Evolutionary conservation across 2,888 invertebrate species (phyloP), one percentile per base, ranked within the genome.

Genomic region (Phengaris arion): DNA sequence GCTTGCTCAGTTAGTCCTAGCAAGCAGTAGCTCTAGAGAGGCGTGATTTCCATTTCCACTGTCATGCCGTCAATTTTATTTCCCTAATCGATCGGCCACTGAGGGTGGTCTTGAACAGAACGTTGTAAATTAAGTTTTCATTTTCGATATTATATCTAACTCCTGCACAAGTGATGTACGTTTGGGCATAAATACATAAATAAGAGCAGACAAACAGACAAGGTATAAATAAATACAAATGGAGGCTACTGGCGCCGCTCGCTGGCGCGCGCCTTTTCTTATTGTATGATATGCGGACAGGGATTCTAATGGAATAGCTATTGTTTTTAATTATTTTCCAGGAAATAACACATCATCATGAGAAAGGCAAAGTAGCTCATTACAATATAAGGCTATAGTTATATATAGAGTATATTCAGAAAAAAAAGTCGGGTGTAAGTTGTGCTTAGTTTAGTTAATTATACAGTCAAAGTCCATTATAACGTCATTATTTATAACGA

Each of bases 231-330:
- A 92, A 90, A 92, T 91, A 90, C 89, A 88, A 89, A 91, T 88
- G 89, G 87, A 86, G 83, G 93, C 93, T 93, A 91, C 93, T 92
- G 93, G 93, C 93, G 93, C 93, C 93, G 91, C 86, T 85, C 84
- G 86, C 86, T 87, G 89, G 84, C 87, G 88, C 83, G 85, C 84
- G 83, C 85, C 84, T 92, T 86, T 83, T 92, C 90, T 92, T 93
- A 88, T 93, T 92, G 89, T 86, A 81, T 82, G 82, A 85, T 85
- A 83, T 83, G 85, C 83, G 88, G 78, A 88, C 85, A 86, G 68
- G 3, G 82, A 74, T 74, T 73, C 4, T 54, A 0, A 72, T 85
- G 81, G 89, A 90, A 90, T 76, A 6, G 82, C 9, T 52, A 59
- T 45, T n/a, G 52, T 52, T 45, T n/a, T 57, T 35, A 35, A 35